Percentiles rank a stretch among this genome's conserved stretches.
Conservation (phyloP, 2,113 vertebrate species). For the Nipponia nippon region DNA sequence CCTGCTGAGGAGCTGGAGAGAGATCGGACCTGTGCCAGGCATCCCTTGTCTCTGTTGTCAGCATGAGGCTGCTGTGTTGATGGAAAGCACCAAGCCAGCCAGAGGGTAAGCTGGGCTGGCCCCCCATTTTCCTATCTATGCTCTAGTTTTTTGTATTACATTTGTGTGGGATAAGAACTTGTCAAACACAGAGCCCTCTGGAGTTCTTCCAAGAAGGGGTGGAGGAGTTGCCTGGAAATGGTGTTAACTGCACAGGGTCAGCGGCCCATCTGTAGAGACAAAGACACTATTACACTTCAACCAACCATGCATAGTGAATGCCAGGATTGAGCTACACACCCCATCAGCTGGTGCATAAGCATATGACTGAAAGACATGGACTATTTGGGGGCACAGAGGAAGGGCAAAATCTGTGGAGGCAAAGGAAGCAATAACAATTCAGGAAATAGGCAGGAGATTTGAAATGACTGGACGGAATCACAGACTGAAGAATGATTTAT, state of each 20-base stretch:
- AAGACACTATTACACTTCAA: neutral
- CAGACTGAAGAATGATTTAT: neutral
- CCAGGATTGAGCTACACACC: neutral
- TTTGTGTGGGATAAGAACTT: neutral
- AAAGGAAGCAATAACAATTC: neutral
- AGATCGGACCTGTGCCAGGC: neutral
- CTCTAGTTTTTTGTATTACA: neutral
- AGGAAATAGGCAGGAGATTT: neutral
- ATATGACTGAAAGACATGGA: neutral
- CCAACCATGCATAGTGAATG: accelerated
- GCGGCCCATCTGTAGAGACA: neutral
- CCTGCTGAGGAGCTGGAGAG: neutral
- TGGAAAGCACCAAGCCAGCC: neutral
- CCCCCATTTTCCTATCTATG: no score
- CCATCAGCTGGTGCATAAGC: no score
- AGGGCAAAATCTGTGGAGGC: neutral
- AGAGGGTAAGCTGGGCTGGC: neutral
- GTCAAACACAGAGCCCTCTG: neutral
- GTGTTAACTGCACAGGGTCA: neutral
- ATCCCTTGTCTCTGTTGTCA: neutral
- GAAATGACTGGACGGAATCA: neutral
- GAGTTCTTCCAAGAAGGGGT: neutral
- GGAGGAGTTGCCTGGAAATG: neutral
- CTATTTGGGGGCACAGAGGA: neutral
- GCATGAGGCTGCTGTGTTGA: neutral